Evolutionary conservation across 2,113 vertebrate genomes (phyloP).

Genomic region (Holacanthus passer): DNA sequence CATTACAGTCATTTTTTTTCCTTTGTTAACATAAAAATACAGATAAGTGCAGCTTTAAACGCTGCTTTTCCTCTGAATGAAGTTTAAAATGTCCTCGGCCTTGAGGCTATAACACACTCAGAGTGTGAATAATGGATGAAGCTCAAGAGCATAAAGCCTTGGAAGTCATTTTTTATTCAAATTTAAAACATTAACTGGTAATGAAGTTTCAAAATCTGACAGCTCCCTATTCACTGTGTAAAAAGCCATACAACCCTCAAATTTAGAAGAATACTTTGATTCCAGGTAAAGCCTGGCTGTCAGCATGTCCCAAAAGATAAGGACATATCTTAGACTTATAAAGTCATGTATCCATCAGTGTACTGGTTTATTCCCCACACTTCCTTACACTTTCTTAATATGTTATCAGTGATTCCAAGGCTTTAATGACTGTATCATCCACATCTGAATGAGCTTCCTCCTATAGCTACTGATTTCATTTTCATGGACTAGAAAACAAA

Average conservation of each 20-base stretch:
- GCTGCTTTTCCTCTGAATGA: neutral
- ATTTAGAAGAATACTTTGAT: neutral
- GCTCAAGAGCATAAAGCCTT: neutral
- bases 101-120: neutral
- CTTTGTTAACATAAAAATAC: neutral
- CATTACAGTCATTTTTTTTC: neutral
- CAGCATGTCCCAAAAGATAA: neutral
- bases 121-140: constrained; percentile 1
- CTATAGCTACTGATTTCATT: too few relatives aligned
- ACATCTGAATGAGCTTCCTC: neutral
- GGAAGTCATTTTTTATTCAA: neutral
- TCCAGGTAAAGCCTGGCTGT: neutral
- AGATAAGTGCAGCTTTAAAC: neutral
- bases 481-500: too few relatives aligned
- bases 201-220: neutral
- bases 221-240: neutral
- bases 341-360: too few relatives aligned
- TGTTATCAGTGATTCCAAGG: neutral
- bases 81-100: neutral
- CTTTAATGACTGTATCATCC: neutral
- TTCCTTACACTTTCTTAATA: neutral
- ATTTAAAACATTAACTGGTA: neutral
- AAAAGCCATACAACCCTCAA: neutral
- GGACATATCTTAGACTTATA: too few relatives aligned
- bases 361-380: neutral